Evolutionary conservation across 2,113 vertebrate species (phyloP), one percentile per base, ranked within the genome.

Genomic region (Menura novaehollandiae): DNA sequence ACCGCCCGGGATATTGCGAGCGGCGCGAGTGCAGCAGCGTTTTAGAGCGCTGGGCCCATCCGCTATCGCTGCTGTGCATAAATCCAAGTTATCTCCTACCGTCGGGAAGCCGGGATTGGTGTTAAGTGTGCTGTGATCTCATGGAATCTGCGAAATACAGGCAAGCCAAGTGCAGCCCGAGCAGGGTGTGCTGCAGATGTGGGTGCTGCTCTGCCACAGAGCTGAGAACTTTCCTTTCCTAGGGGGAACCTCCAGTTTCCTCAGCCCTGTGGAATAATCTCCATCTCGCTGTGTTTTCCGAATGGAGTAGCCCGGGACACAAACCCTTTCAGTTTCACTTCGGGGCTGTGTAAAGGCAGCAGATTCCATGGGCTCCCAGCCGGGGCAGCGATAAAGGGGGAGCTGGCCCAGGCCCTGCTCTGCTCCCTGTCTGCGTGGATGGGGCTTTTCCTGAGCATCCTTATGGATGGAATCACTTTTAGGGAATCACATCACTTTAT

Each of bases 21-120:
- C 23, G 53, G 53, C 27, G 39, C 32, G 47, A 56, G 18, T 52
- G 67, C 56, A 62, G 80, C 67, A 49, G 80, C 20, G 32, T 3
- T 7, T 12, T 33, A 47, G 17, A 56, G 51, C 51, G 71, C 55
- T 11, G 85, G 85, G 85, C 85, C 74, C 1, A 0, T 1, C 32
- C 44, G 43, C 73, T 13, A 0, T 2, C 3, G 44, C 15, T 16
- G 37, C 10, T 1, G 28, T 14, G 33, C 63, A 0, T 1, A 3
- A 47, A 13, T n/a, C 30, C 52, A 0, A 5, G 19, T 11, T 41
- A 3, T 44, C 13, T 12, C 58, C 21, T 13, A 0, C 0, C 6
- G 18, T 6, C 12, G 8, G 87, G 18, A 3, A 16, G 26, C 47
- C 4, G 72, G 7, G 4, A 1, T 39, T 2, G 39, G 10, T 32